Evolutionary conservation across 2,113 vertebrate genomes (phyloP), one percentile per base, ranked within the genome.

Genomic region (Eulemur macaco): DNA sequence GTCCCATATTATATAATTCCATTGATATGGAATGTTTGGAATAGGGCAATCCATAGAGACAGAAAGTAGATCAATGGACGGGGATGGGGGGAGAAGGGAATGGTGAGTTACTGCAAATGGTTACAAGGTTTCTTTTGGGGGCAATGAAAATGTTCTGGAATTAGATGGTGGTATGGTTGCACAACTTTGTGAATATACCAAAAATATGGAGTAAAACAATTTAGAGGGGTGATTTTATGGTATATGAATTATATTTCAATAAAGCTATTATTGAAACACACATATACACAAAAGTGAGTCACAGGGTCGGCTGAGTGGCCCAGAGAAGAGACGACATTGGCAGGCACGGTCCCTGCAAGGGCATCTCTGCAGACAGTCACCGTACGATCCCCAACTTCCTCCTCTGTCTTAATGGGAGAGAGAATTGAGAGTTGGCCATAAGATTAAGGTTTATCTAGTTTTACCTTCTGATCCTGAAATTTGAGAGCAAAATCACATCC

Each of bases 211-310:
- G n/a, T 94, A 68, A 47, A 11, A 34, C 1, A 29, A 17, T 89
- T 89, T 73, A 68, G 89, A 91, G 52, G 29, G 56, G 54, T 78
- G 7, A 54, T 50, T 95, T 89, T 83, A 89, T 84, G 20, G 42
- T 60, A 74, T 47, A 23, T 81, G 50, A 92, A 82, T 84, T 89
- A 76, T 63, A 84, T 92, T 39, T 95, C 50, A 89, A 85, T 68
- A 58, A 73, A 95, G 42, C 63, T 60, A 84, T 83, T 84, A 84
- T 60, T 81, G 54, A 95, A 83, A 29, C 29, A 52, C 47, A 58
- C 2, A 78, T n/a, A 77, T 1, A 76, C 54, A 85, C 14, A 86
- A 14, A 31, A 60, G 23, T 15, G 39, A 94, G 27, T 69, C 34
- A 50, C 1, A 54, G 64, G 45, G 66, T 92, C 31, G 86, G 31